A percentile compares a stretch with the other conserved stretches of the same genome.
Evolutionary conservation across 2,113 vertebrate species (phyloP).

Genomic region (Oryzias javanicus): DNA sequence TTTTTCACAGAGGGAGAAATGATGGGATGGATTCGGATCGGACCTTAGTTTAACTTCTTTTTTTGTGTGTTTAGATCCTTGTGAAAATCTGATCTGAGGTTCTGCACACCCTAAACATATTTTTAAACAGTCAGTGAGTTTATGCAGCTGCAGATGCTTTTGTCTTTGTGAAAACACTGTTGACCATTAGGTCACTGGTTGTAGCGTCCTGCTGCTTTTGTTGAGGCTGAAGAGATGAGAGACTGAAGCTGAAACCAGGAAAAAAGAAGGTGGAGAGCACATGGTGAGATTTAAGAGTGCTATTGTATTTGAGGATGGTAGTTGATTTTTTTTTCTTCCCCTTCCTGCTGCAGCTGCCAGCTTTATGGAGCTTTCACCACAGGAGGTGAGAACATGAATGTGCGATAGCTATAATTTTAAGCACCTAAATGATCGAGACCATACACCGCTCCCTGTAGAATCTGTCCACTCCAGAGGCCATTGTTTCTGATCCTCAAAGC

Average conservation of each 20-base stretch:
- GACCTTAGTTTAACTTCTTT: too few relatives aligned
- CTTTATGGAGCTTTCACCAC: conserved; percentile 34
- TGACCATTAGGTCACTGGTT: conserved; percentile 24
- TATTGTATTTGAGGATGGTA: conserved; percentile 61
- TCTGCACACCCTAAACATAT: too few relatives aligned
- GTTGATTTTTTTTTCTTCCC: conserved; percentile 34
- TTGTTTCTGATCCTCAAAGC: conserved; percentile 63
- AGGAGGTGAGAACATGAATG: conserved; percentile 29
- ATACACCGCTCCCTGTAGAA: conserved; percentile 45
- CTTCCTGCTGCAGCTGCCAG: conserved; percentile 57
- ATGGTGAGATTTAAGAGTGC: conserved; percentile 66
- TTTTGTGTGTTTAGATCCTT: too few relatives aligned
- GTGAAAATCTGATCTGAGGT: too few relatives aligned
- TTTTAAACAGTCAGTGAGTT: neutral
- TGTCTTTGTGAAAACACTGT: conserved; percentile 7
- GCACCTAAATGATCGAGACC: conserved; percentile 73
- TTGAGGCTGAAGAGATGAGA: conserved; percentile 12
- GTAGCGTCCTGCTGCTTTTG: conserved; percentile 18
- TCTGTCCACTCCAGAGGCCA: conserved; percentile 53
- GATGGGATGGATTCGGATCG: too few relatives aligned
- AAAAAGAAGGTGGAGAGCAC: conserved; percentile 29
- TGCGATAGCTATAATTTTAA: conserved; percentile 74
- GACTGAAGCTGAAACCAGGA: conserved; percentile 12
- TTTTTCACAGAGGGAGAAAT: too few relatives aligned
- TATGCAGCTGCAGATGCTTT: conserved; percentile 27